Evolutionary conservation across 92 coral and sea anemone species (phyloP).

Genomic region (Montipora capitata): DNA sequence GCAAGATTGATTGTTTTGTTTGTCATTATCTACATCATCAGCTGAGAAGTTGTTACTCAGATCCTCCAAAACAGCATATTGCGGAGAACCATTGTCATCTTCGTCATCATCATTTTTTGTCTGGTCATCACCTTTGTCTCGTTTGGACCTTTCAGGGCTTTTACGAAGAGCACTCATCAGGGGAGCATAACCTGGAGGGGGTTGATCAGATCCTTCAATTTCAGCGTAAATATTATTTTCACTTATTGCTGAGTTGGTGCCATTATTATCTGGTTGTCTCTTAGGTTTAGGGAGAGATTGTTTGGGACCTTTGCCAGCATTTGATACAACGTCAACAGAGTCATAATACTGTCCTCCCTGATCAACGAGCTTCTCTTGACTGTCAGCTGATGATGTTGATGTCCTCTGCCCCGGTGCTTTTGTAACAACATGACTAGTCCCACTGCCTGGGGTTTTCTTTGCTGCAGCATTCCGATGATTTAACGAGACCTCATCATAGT

Average conservation of each 20-base stretch:
- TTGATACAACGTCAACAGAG: slow-evolving; percentile 50
- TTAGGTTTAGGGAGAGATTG: slow-evolving; percentile 15
- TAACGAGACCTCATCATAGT: slow-evolving; percentile 86
- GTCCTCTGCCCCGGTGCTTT: background rate
- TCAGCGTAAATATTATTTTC: slow-evolving; percentile 74
- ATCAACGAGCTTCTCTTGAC: slow-evolving; percentile 34
- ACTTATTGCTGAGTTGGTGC: background rate
- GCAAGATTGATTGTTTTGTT: background rate
- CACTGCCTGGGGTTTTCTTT: slow-evolving; percentile 7
- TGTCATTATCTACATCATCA: background rate
- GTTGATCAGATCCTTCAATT: slow-evolving; percentile 57
- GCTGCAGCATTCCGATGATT: slow-evolving; percentile 68
- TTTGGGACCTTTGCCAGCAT: background rate
- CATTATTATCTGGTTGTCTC: background rate
- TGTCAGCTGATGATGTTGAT: slow-evolving; percentile 12
- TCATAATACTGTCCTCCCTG: slow-evolving; percentile 48
- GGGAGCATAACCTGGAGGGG: background rate
- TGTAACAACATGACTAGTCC: background rate
- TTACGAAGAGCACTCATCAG: background rate
- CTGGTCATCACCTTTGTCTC: background rate
- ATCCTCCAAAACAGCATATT: slow-evolving; percentile 35
- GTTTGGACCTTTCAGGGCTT: slow-evolving; percentile 11
- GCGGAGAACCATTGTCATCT: background rate
- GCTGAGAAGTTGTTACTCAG: background rate
- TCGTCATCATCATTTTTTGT: background rate